Evolutionary conservation across 1,140 invertebrate species (phyloP).

Genomic region (Maniola jurtina): DNA sequence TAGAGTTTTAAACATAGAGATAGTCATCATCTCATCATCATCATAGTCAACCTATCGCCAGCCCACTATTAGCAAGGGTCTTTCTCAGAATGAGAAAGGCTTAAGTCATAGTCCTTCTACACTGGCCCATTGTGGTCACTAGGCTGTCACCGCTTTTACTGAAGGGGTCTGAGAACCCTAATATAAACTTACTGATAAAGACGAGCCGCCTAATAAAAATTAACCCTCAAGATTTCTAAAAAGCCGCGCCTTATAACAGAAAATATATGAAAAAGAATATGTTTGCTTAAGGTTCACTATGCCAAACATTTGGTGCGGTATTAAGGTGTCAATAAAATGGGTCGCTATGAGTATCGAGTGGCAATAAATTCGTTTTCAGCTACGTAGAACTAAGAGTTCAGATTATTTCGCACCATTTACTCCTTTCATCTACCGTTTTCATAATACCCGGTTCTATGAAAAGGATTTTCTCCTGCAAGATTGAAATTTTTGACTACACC

Average conservation of each 20-base stretch:
- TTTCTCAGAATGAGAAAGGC: too few relatives aligned
- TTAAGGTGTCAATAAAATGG: slow-evolving; percentile 69
- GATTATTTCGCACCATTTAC: slow-evolving; percentile 77
- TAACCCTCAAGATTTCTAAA: neutral
- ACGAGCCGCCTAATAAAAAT: too few relatives aligned
- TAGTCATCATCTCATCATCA: too few relatives aligned
- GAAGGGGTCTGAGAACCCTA: too few relatives aligned
- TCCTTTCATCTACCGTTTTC: slow-evolving; percentile 70
- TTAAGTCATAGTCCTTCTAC: too few relatives aligned
- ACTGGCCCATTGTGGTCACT: too few relatives aligned
- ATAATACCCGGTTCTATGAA: slow-evolving; percentile 62
- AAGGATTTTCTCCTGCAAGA: slow-evolving; percentile 56
- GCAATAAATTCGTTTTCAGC: slow-evolving; percentile 76
- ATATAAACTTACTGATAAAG: too few relatives aligned
- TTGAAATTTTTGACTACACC: slow-evolving; percentile 57
- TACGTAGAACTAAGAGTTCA: slow-evolving; percentile 72
- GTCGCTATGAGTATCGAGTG: slow-evolving; percentile 52
- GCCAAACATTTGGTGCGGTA: slow-evolving; percentile 40
- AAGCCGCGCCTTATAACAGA: neutral
- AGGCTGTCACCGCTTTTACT: too few relatives aligned
- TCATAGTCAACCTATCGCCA: too few relatives aligned
- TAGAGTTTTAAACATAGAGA: too few relatives aligned
- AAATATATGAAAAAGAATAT: neutral
- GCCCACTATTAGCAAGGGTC: too few relatives aligned
- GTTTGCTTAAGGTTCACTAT: slow-evolving; percentile 12